Evolutionary conservation across 2,888 invertebrate genomes (phyloP), one percentile per base, ranked within the genome.

Genomic region (Lycia hirtaria): DNA sequence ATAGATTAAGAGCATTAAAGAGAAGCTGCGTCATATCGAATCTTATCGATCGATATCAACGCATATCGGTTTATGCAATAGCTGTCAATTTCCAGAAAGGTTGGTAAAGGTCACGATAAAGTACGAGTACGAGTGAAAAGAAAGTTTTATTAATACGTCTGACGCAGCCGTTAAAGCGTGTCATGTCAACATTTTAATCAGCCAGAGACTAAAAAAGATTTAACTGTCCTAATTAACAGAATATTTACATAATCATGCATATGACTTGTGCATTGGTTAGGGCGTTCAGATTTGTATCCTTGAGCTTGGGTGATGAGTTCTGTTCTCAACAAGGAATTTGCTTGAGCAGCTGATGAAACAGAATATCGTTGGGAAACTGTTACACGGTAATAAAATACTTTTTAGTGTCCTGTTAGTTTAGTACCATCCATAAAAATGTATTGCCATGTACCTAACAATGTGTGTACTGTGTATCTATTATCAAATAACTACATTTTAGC

Each of bases 1-100:
- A 77, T 72, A 70, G 80, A 72, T 80, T 72, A 71, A 68, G 66
- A 69, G 67, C 64, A 60, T 73, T 72, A 71, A 73, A 68, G 67
- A 61, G 61, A 62, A 53, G 64, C 65, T 56, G 67, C 71, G 67
- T 72, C 69, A 70, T 60, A 62, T 65, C 51, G 66, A 72, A 69
- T 68, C 65, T 66, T 72, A 72, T 75, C 75, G 65, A 67, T 69
- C 65, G 66, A 68, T 66, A 74, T 72, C 66, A 58, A 64, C 63
- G 60, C 53, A 52, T 62, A 68, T 69, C 64, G 66, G 48, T 60
- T 56, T 64, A 64, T 62, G 66, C 66, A 62, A 57, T 24, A 38
- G 52, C 58, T 59, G 62, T 63, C 61, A 47, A 45, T 56, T 64
- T 53, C 32, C 56, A 54, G 15, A 45, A 55, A 55, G 58, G 38